Conservation (phyloP, 2,888 invertebrate species). For the Agonopterix heracliana region DNA sequence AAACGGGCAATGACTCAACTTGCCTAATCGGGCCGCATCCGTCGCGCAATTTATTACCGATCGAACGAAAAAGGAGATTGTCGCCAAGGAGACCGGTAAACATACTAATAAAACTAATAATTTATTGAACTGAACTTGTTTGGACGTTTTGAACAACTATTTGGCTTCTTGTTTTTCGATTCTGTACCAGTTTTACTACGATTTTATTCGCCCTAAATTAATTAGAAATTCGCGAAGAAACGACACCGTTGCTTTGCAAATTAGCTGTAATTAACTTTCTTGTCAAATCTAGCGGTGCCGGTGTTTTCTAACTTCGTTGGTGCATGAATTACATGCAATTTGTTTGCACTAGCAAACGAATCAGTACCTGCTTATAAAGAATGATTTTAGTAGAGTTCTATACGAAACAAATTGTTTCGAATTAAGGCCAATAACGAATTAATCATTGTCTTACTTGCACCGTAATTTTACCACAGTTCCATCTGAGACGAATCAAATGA, state of each 20-base stretch:
- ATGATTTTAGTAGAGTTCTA: no score
- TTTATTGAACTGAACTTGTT: not conserved
- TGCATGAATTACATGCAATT: conserved; percentile 43
- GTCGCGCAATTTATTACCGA: not conserved
- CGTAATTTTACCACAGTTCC: conserved; percentile 8
- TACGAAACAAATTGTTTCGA: conserved; percentile 15
- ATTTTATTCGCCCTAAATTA: no score
- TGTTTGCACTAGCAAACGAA: conserved; percentile 12
- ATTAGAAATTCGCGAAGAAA: not conserved
- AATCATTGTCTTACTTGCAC: conserved; percentile 13
- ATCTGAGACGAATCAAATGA: no score
- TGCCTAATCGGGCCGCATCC: not conserved
- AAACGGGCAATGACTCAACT: conserved; percentile 20
- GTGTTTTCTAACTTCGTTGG: conserved; percentile 22
- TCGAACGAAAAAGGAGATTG: conserved; percentile 2
- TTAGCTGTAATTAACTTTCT: conserved; percentile 38
- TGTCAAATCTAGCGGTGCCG: conserved; percentile 34
- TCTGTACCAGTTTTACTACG: no score
- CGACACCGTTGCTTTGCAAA: conserved; percentile 11
- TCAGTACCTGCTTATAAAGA: not conserved
- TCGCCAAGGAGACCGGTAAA: conserved; percentile 6
- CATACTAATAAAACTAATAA: not conserved
- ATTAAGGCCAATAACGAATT: conserved; percentile 25
- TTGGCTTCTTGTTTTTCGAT: not conserved
- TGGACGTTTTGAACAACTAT: not conserved